Evolutionary conservation across 2,797 vertebrate genomes (phyloP).

Genomic region (Lepus oiostolus): DNA sequence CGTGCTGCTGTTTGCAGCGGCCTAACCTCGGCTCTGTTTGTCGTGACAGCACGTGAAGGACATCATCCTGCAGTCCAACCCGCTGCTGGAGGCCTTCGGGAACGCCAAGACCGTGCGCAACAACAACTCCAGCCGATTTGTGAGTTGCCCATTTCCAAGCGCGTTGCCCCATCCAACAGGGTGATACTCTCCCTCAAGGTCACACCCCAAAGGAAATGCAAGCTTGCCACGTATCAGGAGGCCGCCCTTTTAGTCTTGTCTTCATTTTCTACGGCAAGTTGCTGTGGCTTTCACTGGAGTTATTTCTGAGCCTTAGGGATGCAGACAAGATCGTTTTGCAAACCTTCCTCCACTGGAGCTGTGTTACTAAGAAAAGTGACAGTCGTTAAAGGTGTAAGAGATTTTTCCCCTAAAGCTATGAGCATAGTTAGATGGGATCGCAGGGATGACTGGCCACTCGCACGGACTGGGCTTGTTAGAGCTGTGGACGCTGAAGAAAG

Average conservation of each 20-base stretch:
- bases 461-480: neutral
- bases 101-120: slow-evolving; percentile 98
- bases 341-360: neutral
- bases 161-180: slow-evolving; percentile 24
- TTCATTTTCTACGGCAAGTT: neutral
- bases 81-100: slow-evolving; percentile 97
- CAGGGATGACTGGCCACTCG: neutral
- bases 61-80: slow-evolving; percentile 99
- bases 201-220: neutral
- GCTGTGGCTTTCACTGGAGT: neutral
- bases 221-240: neutral
- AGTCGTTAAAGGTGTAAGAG: neutral
- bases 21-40: slow-evolving; percentile 33
- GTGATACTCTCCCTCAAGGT: neutral
- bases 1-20: accelerated
- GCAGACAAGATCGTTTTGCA: slow-evolving; percentile 36
- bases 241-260: neutral
- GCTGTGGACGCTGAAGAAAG: neutral
- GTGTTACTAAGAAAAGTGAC: slow-evolving; percentile 24
- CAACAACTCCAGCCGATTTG: slow-evolving; percentile 99
- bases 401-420: neutral
- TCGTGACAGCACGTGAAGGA: slow-evolving; percentile 96
- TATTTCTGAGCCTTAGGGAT: slow-evolving; percentile 47
- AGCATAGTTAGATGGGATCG: neutral
- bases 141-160: slow-evolving; percentile 86